phyloP scores from a whole-genome alignment of 2,797 vertebrate species.

The Mormyrus hasselquistii region DNA sequence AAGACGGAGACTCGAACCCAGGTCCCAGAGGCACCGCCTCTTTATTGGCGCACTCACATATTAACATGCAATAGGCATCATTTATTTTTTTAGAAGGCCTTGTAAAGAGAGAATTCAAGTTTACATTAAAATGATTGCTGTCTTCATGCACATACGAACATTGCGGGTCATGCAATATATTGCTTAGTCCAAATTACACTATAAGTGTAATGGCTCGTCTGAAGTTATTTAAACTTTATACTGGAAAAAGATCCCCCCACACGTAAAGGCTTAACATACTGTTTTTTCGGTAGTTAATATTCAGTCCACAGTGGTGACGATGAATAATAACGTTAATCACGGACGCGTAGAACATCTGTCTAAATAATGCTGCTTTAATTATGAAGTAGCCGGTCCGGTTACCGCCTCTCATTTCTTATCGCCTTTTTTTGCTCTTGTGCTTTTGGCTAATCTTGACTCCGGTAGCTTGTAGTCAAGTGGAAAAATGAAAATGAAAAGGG shows the following conservation, averaged over 20 bases:
- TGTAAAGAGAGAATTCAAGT: not conserved
- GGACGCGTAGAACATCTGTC: not conserved
- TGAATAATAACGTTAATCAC: slow-evolving; percentile 13
- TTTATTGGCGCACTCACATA: not conserved
- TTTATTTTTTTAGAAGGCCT: not conserved
- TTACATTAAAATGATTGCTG: not conserved
- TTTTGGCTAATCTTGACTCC: not conserved
- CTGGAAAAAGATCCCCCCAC: not conserved
- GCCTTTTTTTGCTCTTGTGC: not conserved
- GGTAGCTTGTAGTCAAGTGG: not conserved
- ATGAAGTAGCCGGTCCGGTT: not conserved
- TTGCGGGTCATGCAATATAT: not conserved
- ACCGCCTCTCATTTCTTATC: not conserved
- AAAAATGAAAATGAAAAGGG: not conserved
- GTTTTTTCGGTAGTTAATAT: not conserved
- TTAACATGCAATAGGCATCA: not conserved
- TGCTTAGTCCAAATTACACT: not conserved
- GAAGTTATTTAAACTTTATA: not conserved
- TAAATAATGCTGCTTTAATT: not conserved
- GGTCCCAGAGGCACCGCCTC: not conserved
- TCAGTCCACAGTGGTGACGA: not conserved
- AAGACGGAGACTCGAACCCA: not conserved
- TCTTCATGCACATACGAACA: not conserved
- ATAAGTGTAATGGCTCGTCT: not conserved
- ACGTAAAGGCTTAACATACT: not conserved